Evolutionary conservation across 2,113 vertebrate species (phyloP).

Genomic region (Ctenomys sociabilis): DNA sequence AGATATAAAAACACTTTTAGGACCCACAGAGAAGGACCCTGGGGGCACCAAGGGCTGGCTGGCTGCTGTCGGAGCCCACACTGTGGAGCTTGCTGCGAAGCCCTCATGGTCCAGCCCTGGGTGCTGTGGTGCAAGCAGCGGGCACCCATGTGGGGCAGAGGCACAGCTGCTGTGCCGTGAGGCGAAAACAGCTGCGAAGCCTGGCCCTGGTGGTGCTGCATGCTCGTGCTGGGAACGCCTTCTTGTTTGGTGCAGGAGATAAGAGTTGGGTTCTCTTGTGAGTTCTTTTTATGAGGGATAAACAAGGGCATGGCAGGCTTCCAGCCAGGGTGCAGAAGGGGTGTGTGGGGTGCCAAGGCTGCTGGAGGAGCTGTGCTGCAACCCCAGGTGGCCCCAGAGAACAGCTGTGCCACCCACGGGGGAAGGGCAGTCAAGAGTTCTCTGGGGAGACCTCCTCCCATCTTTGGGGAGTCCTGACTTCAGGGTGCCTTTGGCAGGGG

Average conservation of each 20-base stretch:
- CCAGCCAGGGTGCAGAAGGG: not conserved
- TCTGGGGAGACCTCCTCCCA: not conserved
- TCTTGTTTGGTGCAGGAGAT: slow-evolving; percentile 21
- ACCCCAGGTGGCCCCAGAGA: not conserved
- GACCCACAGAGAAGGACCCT: not conserved
- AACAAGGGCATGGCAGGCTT: slow-evolving; percentile 6
- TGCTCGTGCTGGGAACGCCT: not conserved
- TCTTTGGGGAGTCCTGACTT: not conserved
- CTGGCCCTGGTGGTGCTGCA: not conserved
- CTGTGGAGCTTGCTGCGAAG: not conserved
- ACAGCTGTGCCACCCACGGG: not conserved
- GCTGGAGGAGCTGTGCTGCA: not conserved
- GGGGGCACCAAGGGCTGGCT: not conserved
- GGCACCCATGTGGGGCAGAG: not conserved
- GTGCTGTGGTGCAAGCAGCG: fast-evolving
- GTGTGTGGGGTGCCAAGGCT: not conserved
- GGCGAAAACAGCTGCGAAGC: not conserved
- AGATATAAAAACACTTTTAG: not conserved
- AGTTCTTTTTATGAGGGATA: not conserved
- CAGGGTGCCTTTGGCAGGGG: not conserved
- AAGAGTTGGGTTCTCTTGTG: slow-evolving; percentile 37
- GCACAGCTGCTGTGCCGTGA: not conserved
- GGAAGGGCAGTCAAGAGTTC: not conserved
- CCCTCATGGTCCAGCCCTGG: not conserved
- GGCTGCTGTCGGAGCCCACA: not conserved